Evolutionary conservation across 2,113 vertebrate genomes (phyloP).

Genomic region (Psophia crepitans): DNA sequence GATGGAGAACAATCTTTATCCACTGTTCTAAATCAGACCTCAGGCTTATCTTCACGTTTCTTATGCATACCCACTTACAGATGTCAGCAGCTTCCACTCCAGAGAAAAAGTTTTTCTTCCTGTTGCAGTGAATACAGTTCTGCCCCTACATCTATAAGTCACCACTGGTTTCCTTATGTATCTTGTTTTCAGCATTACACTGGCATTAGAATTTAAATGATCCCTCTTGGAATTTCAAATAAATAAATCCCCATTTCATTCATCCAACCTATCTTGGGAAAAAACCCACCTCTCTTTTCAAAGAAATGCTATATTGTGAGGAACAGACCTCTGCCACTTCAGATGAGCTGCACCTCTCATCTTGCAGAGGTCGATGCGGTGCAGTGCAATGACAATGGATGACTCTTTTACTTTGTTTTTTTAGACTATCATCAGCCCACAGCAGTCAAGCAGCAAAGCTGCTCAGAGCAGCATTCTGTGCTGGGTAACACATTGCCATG

Average conservation of each 20-base stretch:
- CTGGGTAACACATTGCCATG: slow-evolving; percentile 25
- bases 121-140: not conserved
- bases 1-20: not conserved
- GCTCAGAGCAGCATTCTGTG: not conserved
- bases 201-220: not conserved
- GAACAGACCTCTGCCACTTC: not conserved
- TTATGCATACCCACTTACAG: not conserved
- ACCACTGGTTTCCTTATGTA: not conserved
- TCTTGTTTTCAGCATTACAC: not conserved
- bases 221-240: not conserved
- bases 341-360: not conserved
- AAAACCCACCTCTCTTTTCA: not conserved
- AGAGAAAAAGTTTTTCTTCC: not conserved
- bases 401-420: not conserved
- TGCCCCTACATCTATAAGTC: not conserved
- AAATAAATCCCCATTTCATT: not conserved
- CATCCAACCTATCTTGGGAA: not conserved
- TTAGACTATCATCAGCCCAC: not conserved
- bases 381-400: not conserved
- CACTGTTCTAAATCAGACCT: not conserved
- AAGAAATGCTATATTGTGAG: not conserved
- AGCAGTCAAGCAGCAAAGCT: not conserved
- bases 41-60: not conserved
- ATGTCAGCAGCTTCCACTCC: not conserved
- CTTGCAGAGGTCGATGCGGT: not conserved